A percentile compares a stretch with the other conserved stretches of the same genome.
These are phyloP conservation scores for Apteryx mantelli DNA, from an alignment of 2,113 vertebrate species.

Conservation along the genomic window DNA sequence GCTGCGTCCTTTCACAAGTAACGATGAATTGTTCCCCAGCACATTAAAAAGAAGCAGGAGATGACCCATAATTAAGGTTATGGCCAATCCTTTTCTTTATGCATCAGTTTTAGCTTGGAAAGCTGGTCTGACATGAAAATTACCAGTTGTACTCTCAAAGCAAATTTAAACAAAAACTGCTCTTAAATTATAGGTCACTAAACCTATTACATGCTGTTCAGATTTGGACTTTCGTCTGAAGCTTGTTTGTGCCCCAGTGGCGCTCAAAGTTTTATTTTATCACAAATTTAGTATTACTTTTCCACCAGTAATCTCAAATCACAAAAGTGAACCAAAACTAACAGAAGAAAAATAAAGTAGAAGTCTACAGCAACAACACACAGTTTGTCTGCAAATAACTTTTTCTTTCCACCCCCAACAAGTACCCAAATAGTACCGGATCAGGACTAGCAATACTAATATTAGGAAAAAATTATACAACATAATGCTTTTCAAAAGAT, in stretches of 20 bases:
- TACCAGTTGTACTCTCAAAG: not conserved
- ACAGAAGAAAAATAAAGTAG: not conserved
- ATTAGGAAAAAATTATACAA: fast-evolving
- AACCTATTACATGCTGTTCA: not conserved
- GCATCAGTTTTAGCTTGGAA: not conserved
- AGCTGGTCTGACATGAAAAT: not conserved
- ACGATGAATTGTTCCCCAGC: not conserved
- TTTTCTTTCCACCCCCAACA: not conserved
- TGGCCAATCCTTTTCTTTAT: no score
- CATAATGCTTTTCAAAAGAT: not conserved
- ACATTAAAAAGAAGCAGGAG: no score
- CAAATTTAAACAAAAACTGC: not conserved
- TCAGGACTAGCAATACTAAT: not conserved
- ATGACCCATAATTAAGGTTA: not conserved
- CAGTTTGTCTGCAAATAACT: not conserved
- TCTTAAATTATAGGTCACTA: not conserved
- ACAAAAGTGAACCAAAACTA: not conserved
- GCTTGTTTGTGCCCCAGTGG: not conserved
- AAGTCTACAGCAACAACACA: no score
- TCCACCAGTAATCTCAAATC: not conserved
- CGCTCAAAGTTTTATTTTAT: not conserved
- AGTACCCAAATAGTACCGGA: no score
- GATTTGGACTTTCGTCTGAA: not conserved
- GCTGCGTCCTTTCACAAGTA: not conserved
- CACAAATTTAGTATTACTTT: no score